Evolutionary conservation across 2,113 vertebrate genomes (phyloP), one percentile per base, ranked within the genome.

Genomic region (Hypocryptadius cinnamomeus): DNA sequence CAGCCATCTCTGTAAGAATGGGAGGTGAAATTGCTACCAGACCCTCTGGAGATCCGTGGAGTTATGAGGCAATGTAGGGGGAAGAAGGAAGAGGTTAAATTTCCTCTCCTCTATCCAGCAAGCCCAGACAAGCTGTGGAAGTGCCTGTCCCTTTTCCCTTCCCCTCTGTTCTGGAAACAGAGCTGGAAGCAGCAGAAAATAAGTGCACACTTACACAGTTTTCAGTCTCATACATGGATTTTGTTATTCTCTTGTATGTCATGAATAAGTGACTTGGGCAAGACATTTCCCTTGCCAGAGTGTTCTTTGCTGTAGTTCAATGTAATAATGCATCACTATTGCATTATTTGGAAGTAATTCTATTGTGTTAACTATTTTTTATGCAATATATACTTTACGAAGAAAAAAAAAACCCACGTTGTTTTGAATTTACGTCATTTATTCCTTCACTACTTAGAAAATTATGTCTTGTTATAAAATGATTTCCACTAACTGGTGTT

Each of bases 401-500:
- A 73, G 53, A 86, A 48, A 4, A 59, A 54, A 59, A 78, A 56
- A 0, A 0, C 3, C 15, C 87, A 59, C 8, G 0, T 64, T 56
- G 21, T 86, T 44, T 74, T 37, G 30, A 60, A 47, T 92, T 91
- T 89, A 11, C 48, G 42, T 94, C 47, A 60, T 66, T 88, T 90
- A 28, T 92, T 73, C 51, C 60, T 85, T 94, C 31, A 20, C 20
- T 77, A 17, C 72, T 80, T 78, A 24, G 86, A 85, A 95, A 93
- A 95, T 77, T 15, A 48, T 54, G 56, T 71, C 69, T 89, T 69
- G 53, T 86, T 96, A 71, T 64, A 94, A 91, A 95, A 95, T 86
- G 42, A 24, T 72, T 86, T 96, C 69, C 72, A 79, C 73, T 93
- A 88, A 64, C 71, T 60, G 18, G 30, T 45, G 69, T 92, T 92